Percentiles rank a stretch among this genome's conserved stretches.
These are phyloP conservation scores for Hydropsyche betteni DNA, from an alignment of 2,888 invertebrate species.

Conservation along the genomic window DNA sequence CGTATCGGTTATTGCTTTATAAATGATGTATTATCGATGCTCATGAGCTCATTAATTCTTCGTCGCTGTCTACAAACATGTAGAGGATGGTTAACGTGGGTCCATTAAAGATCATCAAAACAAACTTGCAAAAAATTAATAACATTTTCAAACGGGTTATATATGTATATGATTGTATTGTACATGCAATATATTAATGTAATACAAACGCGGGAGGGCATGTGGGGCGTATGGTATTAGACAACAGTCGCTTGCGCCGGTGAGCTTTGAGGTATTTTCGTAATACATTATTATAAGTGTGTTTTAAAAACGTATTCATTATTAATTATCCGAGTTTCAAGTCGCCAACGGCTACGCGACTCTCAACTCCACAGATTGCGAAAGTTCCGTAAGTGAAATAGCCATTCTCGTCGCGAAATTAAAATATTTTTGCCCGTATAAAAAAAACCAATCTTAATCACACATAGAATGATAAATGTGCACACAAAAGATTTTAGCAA, in stretches of 20 bases:
- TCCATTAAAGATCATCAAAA: slow-evolving; percentile 40
- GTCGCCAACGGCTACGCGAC: background rate
- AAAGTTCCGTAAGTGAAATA: too few species aligned
- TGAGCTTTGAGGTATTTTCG: background rate
- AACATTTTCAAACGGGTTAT: slow-evolving; percentile 36
- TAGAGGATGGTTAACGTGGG: slow-evolving; percentile 33
- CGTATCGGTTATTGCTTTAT: slow-evolving; percentile 30
- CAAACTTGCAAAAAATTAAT: slow-evolving; percentile 40
- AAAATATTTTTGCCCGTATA: too few species aligned
- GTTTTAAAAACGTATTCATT: background rate
- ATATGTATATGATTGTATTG: slow-evolving; percentile 1
- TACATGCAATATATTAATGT: too few species aligned
- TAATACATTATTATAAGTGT: background rate
- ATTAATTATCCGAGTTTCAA: slow-evolving; percentile 3
- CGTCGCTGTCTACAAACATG: slow-evolving; percentile 35
- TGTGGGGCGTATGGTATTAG: too few species aligned
- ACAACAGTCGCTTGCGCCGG: too few species aligned
- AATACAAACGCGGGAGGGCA: too few species aligned
- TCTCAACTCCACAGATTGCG: too few species aligned
- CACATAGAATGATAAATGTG: too few species aligned
- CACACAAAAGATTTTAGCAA: too few species aligned
- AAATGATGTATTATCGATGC: slow-evolving; percentile 38
- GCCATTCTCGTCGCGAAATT: too few species aligned
- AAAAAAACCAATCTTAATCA: too few species aligned
- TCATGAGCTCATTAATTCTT: slow-evolving; percentile 36